Evolutionary conservation across 2,797 vertebrate species (phyloP).

Genomic region (Dryobates pubescens): DNA sequence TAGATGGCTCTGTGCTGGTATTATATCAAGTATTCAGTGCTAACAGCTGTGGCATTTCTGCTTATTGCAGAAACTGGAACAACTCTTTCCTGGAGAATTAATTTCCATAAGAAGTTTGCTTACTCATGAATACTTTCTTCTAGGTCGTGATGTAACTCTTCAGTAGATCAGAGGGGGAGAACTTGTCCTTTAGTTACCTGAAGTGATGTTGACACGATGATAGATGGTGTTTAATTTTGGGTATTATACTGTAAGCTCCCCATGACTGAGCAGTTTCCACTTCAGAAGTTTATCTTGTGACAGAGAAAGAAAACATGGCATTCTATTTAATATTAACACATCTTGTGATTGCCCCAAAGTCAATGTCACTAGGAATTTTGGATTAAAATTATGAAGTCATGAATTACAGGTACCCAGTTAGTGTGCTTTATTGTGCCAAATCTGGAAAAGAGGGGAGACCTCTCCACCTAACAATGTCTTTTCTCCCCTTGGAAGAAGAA

Average conservation of each 20-base stretch:
- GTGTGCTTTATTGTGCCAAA: not conserved
- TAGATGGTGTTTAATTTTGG: constrained; percentile 55
- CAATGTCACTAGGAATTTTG: not conserved
- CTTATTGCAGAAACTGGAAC: constrained; percentile 20
- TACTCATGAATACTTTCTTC: constrained; percentile 43
- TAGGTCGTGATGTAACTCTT: constrained; percentile 54
- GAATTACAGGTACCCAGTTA: not conserved
- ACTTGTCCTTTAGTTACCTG: constrained; percentile 14
- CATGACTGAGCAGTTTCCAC: not conserved
- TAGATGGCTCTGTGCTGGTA: not conserved
- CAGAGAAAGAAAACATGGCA: constrained; percentile 23
- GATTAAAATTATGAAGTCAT: constrained; percentile 28
- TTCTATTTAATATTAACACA: not conserved
- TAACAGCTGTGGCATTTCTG: constrained; percentile 16
- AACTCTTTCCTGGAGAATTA: constrained; percentile 51
- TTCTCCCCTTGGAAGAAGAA: not conserved
- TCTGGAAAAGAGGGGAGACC: not conserved
- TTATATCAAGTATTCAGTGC: not conserved
- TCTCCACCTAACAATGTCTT: not conserved
- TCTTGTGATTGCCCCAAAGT: constrained; percentile 33
- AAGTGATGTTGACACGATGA: constrained; percentile 56
- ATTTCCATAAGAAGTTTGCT: constrained; percentile 55
- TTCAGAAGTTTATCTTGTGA: constrained; percentile 11
- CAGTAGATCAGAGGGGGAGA: constrained; percentile 35
- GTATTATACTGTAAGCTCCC: constrained; percentile 1